Evolutionary conservation across 2,888 invertebrate species (phyloP), one percentile per base, ranked within the genome.

Genomic region (Nowickia ferox): DNA sequence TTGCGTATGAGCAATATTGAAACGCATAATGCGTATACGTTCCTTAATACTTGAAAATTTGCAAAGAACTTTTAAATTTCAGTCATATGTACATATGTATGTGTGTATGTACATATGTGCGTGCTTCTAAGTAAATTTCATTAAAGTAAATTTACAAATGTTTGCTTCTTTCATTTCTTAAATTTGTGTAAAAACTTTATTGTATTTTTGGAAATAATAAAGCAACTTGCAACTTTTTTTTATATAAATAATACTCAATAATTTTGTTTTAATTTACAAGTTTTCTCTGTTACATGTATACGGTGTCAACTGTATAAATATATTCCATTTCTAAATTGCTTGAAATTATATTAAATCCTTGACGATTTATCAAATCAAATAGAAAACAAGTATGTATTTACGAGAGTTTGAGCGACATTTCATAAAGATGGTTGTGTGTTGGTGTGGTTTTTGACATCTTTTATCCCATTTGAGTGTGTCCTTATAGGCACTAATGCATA

Each of bases 291-390:
- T 5, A 46, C 46, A 46, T 17, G 1, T 8, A 17, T 1, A 51
- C 17, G 15, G 19, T 17, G 51, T 17, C 19, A 17, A 51, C 17
- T 19, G 51, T 51, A 19, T 51, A 17, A 17, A 51, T 57, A 15
- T 15, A 30, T 57, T 30, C 4, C 15, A 30, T 22, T 65, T 44
- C 46, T n/a, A 46, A 15, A 68, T 51, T 38, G 48, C 46, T 11
- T 30, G 17, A 68, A 38, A 51, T 68, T 68, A 51, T 17, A 57
- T 57, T 22, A 57, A 71, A 44, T 44, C 22, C 9, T 57, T 71
- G 55, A 42, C 44, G 57, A 75, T 75, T 57, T 72, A 75, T 65
- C 42, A 65, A 65, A 75, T 44, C 61, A 74, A 74, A 61, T 74
- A 72, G 30, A 17, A 74, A 19, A 11, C 1, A 68, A 48, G 3